Conservation (phyloP, 2,797 vertebrate species). For the Philypnodon macrostomus region DNA sequence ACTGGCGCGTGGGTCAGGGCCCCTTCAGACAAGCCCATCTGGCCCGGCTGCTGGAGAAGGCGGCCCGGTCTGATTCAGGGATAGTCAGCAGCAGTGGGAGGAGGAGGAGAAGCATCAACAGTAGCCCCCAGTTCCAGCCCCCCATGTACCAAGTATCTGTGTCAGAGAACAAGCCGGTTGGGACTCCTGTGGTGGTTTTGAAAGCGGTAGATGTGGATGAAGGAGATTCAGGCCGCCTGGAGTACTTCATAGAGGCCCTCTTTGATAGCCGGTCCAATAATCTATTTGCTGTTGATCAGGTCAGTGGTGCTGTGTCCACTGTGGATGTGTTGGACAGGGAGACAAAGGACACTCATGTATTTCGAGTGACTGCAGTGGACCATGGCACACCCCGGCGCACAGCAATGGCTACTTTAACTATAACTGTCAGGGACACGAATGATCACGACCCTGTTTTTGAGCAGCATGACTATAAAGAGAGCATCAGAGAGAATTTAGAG, state of each 20-base stretch:
- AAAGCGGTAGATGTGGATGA: slow-evolving; percentile 85
- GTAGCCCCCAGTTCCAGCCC: slow-evolving; percentile 89
- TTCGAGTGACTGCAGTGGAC: slow-evolving; percentile 86
- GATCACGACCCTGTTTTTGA: slow-evolving; percentile 91
- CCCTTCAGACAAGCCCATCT: slow-evolving; percentile 65
- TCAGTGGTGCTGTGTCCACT: slow-evolving; percentile 81
- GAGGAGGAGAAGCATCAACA: slow-evolving; percentile 83
- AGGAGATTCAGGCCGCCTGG: slow-evolving; percentile 85
- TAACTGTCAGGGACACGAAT: slow-evolving; percentile 87
- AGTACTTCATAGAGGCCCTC: slow-evolving; percentile 89
- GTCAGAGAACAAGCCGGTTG: slow-evolving; percentile 85
- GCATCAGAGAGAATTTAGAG: slow-evolving; percentile 92
- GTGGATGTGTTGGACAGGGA: slow-evolving; percentile 86
- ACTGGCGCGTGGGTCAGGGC: slow-evolving; percentile 73
- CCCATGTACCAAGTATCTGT: slow-evolving; percentile 94
- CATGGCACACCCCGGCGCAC: slow-evolving; percentile 84
- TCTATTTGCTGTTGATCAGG: slow-evolving; percentile 83
- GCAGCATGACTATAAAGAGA: slow-evolving; percentile 91
- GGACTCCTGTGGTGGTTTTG: slow-evolving; percentile 82
- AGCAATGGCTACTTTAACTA: slow-evolving; percentile 89
- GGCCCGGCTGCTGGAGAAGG: slow-evolving; percentile 55
- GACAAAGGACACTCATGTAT: slow-evolving; percentile 93
- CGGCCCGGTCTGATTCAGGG: slow-evolving; percentile 53
- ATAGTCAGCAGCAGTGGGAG: slow-evolving; percentile 62
- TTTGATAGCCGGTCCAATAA: slow-evolving; percentile 93